phyloP scores from a whole-genome alignment of 64 coral and sea anemone species.

The Montipora efflorescens region DNA sequence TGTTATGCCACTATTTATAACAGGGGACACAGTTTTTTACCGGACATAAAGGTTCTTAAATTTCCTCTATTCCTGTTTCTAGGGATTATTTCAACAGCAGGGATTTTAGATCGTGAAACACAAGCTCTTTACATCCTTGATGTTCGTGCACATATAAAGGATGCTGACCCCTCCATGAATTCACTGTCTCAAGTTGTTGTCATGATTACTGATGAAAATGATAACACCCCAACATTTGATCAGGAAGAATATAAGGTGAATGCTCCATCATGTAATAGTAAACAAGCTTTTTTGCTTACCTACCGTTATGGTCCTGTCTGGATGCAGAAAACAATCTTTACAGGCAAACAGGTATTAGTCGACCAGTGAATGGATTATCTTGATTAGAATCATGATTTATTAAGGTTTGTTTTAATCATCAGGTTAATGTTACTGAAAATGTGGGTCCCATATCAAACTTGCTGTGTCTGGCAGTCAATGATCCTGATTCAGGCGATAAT shows the following conservation, averaged over 20 bases:
- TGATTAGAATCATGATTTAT: no score
- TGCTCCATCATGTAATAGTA: background rate
- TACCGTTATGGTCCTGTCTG: no score
- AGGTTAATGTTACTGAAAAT: conserved; percentile 93
- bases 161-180: conserved; percentile 58
- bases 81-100: conserved; percentile 88
- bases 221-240: conserved; percentile 81
- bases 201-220: conserved; percentile 94
- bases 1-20: no score
- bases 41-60: background rate
- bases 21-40: no score
- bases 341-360: no score
- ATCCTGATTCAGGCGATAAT: conserved; percentile 81
- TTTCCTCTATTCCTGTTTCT: background rate
- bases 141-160: conserved; percentile 70
- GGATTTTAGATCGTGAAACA: conserved; percentile 73
- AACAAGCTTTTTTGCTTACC: no score
- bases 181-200: conserved; percentile 84
- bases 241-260: conserved; percentile 67
- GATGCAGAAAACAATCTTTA: no score
- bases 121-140: conserved; percentile 72
- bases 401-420: background rate
- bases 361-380: no score
- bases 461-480: conserved; percentile 80
- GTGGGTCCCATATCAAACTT: conserved; percentile 75